Evolutionary conservation across 2,888 invertebrate genomes (phyloP), one percentile per base, ranked within the genome.

Genomic region (Acholoe squamosa): DNA sequence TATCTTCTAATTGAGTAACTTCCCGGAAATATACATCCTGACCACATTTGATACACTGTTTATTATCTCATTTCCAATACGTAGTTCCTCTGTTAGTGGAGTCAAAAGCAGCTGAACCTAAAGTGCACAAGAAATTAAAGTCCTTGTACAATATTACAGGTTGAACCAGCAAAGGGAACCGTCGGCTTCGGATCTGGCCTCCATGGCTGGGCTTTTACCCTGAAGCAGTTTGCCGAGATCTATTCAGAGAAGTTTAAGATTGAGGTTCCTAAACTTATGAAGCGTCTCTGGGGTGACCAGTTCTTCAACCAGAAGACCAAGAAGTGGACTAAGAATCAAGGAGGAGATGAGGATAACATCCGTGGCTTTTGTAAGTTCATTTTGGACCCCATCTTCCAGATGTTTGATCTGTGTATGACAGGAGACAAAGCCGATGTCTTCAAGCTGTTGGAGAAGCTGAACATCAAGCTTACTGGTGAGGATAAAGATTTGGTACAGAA

Each of bases 131-230:
- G n/a, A n/a, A n/a, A n/a, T n/a, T n/a, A n/a, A n/a, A n/a, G n/a
- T n/a, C n/a, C n/a, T n/a, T n/a, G n/a, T n/a, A n/a, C 43, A 3
- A 43, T 43, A 43, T 43, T 94, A 52, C 89, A 97, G 97, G 97
- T 98, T 94, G 99, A 99, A 96, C 99, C 99, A 94, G 98, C 98
- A 96, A 98, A 98, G 96, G 99, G 99, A 94, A 99, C 99, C 92
- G 99, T 99, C 92, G 99, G 99, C 95, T 99, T 99, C 96, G 99
- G 99, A 92, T 99, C 99, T 43, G 99, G 99, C 95, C 98, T 99
- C 92, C 99, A 99, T 96, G 99, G 99, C 93, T 99, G 99, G 99
- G 99, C 99, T 89, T 99, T 99, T 96, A 99, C 99, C 92, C 97
- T 99, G 93, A 99, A 99, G 97, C 99, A 99, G 97, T 99, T 99